Evolutionary conservation across 2,888 invertebrate genomes (phyloP), one percentile per base, ranked within the genome.

Genomic region (Leucophenga maculata): DNA sequence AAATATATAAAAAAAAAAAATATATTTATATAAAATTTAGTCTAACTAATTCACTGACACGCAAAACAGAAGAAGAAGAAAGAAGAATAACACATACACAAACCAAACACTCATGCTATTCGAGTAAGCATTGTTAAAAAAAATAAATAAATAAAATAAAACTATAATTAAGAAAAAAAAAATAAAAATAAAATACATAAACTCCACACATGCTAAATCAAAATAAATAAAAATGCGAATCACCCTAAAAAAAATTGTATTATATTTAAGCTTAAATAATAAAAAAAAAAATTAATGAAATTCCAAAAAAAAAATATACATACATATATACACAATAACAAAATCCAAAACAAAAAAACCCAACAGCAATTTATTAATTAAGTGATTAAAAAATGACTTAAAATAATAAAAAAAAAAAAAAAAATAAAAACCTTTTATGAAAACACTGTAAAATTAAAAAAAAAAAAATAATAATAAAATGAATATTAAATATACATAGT

Each of bases 361-460:
- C 67, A 69, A 69, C 60, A 67, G 73, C 82, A 75, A 82, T 78
- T 77, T 83, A 83, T 55, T 77, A 82, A 78, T 76, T 82, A 84
- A 84, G 74, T 72, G 67, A 71, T 62, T 67, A 64, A 73, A 50
- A 69, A 68, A 67, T 74, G 70, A 77, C 77, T 77, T 77, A 75
- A 77, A 72, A 26, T 26, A 72, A 74, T 77, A 76, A 78, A 72
- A 74, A 74, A 75, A 78, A 79, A 26, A 26, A 70, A 74, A 74
- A 65, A 70, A 69, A 75, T 59, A 65, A 57, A 44, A 68, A 65
- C n/a, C 59, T 59, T 59, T 59, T 59, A 59, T 32, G 59, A 59
- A 59, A 59, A 26, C 13, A 55, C 26, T 32, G 59, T 59, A 59
- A 59, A 31, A 59, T 59, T 55, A 57, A 70, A 66, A 68, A 65